Evolutionary conservation across 1,140 invertebrate genomes (phyloP), one percentile per base, ranked within the genome.

Genomic region (Panagrolaimus sp.): DNA sequence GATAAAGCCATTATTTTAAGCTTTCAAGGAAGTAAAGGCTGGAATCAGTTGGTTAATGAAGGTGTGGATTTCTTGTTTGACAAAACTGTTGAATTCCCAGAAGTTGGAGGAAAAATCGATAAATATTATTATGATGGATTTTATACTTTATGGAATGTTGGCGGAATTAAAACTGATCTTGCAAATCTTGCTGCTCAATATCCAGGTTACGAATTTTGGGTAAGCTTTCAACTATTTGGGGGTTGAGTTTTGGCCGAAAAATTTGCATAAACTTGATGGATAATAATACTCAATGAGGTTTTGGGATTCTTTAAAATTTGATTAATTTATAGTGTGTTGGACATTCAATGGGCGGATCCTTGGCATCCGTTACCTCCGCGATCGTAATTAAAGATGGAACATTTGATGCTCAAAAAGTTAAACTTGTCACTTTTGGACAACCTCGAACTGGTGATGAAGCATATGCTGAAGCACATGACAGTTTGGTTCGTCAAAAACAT

Each of bases 71-170:
- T 47, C 9, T 21, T 47, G 14, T 47, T 5, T 47, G 17, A 47
- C 9, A 21, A n/a, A n/a, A 21, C 2, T 15, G 17, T n/a, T 15
- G 46, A 15, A n/a, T 47, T 47, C 46, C 46, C 46, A 47, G 14
- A 15, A n/a, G 17, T 21, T 47, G 46, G 46, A 5, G 46, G 46
- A 47, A 47, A 47, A n/a, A 21, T 47, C 4, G 46, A 47, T 21
- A 47, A 47, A 21, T 47, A 47, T 47, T 47, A n/a, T 21, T 47
- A 47, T 21, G 46, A 47, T 47, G 46, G 14, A n/a, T 47, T n/a
- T 47, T 47, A 47, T 47, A 21, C 14, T 5, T n/a, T 47, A 15
- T 21, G 14, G 14, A 12, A 47, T 47, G 14, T 47, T 15, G 46
- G 46, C 9, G 32, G 32, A 38, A 15, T 47, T 47, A 15, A 47